Evolutionary conservation across 1,140 invertebrate species (phyloP).

Genomic region (Drosophila malerkotliana): DNA sequence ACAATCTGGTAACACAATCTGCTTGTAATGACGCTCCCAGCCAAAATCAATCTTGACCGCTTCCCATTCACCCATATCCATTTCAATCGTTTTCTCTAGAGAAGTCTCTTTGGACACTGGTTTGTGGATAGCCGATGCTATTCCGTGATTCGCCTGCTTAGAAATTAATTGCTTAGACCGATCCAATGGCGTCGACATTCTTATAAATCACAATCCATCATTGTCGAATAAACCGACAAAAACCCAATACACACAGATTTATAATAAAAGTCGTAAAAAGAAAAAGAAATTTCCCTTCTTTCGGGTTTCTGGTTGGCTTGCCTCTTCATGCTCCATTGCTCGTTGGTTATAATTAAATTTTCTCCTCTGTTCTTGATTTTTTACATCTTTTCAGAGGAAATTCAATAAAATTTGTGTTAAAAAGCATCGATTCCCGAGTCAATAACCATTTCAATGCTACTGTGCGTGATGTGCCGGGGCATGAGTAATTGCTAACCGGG

Average conservation of each 20-base stretch:
- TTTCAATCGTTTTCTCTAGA: slow-evolving; percentile 51
- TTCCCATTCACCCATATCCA: slow-evolving; percentile 61
- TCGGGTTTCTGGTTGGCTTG: slow-evolving; percentile 11
- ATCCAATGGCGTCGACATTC: slow-evolving; percentile 53
- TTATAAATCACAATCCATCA: slow-evolving; percentile 78
- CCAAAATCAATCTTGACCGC: slow-evolving; percentile 69
- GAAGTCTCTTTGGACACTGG: neutral
- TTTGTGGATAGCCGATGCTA: neutral
- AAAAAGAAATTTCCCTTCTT: slow-evolving; percentile 33
- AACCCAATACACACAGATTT: slow-evolving; percentile 11
- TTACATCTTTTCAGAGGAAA: slow-evolving; percentile 74
- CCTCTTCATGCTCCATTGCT: slow-evolving; percentile 38
- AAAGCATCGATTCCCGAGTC: slow-evolving; percentile 33
- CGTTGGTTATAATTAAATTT: slow-evolving; percentile 68
- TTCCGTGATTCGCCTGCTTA: slow-evolving; percentile 43
- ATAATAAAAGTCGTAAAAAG: slow-evolving; percentile 51
- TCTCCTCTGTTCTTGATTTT: slow-evolving; percentile 37
- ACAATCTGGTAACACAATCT: slow-evolving; percentile 75
- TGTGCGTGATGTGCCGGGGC: slow-evolving; percentile 41
- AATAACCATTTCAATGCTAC: slow-evolving; percentile 61
- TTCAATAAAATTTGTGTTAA: slow-evolving; percentile 62
- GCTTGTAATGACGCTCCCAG: slow-evolving; percentile 49
- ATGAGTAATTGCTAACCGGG: slow-evolving; percentile 57
- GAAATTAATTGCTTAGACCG: slow-evolving; percentile 52
- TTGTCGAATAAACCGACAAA: slow-evolving; percentile 52